Conservation (phyloP, 2,797 vertebrate species). For the Gouania willdenowi region DNA sequence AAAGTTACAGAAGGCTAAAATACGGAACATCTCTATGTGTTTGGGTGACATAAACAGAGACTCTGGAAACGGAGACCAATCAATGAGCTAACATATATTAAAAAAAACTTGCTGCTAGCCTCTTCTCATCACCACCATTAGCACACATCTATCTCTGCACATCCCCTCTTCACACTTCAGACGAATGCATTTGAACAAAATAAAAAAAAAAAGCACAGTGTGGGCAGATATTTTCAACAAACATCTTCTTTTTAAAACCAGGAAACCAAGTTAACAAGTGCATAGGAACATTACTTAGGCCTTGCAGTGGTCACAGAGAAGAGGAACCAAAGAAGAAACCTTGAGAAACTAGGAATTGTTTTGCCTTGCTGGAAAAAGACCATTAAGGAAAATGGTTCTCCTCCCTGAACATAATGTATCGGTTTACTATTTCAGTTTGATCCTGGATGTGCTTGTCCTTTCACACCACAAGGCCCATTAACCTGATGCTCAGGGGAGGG, state of each 20-base stretch:
- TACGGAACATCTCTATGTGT: too few relatives aligned
- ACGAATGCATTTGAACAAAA: slow-evolving; percentile 67
- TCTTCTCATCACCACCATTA: slow-evolving; percentile 45
- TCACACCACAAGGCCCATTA: slow-evolving; percentile 75
- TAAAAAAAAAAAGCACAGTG: slow-evolving; percentile 54
- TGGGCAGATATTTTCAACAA: slow-evolving; percentile 58
- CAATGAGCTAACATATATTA: slow-evolving; percentile 45
- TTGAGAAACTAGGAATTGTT: slow-evolving; percentile 64
- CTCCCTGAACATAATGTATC: slow-evolving; percentile 75
- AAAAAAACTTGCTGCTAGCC: slow-evolving; percentile 53
- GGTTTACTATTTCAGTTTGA: slow-evolving; percentile 76
- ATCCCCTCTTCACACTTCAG: slow-evolving; percentile 52
- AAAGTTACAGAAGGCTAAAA: too few relatives aligned
- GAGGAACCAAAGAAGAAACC: slow-evolving; percentile 68
- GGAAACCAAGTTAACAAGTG: slow-evolving; percentile 78
- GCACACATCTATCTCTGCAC: slow-evolving; percentile 45
- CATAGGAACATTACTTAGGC: slow-evolving; percentile 79
- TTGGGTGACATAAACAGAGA: slow-evolving; percentile 28
- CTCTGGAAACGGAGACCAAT: slow-evolving; percentile 39
- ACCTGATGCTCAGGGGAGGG: slow-evolving; percentile 71
- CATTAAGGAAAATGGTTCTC: slow-evolving; percentile 73
- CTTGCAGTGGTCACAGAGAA: slow-evolving; percentile 69
- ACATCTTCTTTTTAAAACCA: slow-evolving; percentile 50
- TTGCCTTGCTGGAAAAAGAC: slow-evolving; percentile 74
- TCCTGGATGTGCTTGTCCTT: slow-evolving; percentile 71